A percentile compares a stretch with the other conserved stretches of the same genome.
phyloP scores from a whole-genome alignment of 2,113 vertebrate species.

The Nerophis lumbriciformis region DNA sequence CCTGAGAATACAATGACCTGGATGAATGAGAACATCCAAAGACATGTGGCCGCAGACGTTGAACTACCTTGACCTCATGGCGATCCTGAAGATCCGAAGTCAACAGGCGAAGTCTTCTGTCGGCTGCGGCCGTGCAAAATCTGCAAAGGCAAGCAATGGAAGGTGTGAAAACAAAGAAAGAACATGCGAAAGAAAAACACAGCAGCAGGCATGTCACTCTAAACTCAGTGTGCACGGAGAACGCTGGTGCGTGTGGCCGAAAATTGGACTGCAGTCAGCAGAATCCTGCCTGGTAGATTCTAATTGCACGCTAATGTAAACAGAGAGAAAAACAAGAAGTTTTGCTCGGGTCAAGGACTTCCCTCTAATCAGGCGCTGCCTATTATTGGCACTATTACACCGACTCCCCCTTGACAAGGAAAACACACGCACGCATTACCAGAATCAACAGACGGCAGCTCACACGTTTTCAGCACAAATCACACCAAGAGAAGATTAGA shows the following conservation, averaged over 20 bases:
- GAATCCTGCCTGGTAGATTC: slow-evolving; percentile 56
- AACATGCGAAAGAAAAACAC: slow-evolving; percentile 23
- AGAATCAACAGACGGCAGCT: slow-evolving; percentile 54
- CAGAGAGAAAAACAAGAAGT: slow-evolving; percentile 51
- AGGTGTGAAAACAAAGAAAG: slow-evolving; percentile 37
- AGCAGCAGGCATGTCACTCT: slow-evolving; percentile 26
- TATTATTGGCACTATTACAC: slow-evolving; percentile 72
- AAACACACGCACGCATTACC: slow-evolving; percentile 60
- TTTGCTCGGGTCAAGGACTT: slow-evolving; percentile 44
- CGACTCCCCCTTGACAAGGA: slow-evolving; percentile 69
- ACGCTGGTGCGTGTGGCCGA: slow-evolving; percentile 43
- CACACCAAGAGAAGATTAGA: slow-evolving; percentile 47
- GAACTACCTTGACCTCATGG: slow-evolving; percentile 85
- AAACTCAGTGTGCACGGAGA: slow-evolving; percentile 17
- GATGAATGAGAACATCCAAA: no score
- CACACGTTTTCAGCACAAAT: slow-evolving; percentile 54
- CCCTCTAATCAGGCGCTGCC: slow-evolving; percentile 61
- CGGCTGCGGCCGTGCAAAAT: slow-evolving; percentile 89
- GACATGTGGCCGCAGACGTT: slow-evolving; percentile 47
- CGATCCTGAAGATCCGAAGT: slow-evolving; percentile 88
- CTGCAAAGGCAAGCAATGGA: slow-evolving; percentile 56
- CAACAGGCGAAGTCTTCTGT: slow-evolving; percentile 85
- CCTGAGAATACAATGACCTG: no score
- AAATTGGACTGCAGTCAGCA: slow-evolving; percentile 44
- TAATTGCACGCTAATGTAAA: slow-evolving; percentile 67